Percentiles rank a stretch among this genome's conserved stretches.
Evolutionary conservation across 2,113 vertebrate species (phyloP).

Genomic region (Etheostoma cragini): DNA sequence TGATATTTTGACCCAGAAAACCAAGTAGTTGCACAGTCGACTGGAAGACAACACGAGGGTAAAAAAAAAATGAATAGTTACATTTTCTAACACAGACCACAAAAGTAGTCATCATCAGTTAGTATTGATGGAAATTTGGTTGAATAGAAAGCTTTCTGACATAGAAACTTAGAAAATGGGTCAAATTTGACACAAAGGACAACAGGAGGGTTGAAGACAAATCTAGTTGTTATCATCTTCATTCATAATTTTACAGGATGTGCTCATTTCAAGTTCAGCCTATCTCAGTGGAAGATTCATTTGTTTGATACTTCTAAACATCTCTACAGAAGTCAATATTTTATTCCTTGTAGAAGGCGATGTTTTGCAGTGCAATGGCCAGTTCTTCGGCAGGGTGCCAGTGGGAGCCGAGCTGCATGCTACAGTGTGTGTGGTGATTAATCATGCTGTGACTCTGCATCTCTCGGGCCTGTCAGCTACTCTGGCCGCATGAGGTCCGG

Average conservation of each 20-base stretch:
- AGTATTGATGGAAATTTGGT: no score
- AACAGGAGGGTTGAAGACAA: neutral
- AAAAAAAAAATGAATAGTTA: no score
- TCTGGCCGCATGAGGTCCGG: slow-evolving; percentile 71
- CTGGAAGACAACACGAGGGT: no score
- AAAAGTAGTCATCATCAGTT: no score
- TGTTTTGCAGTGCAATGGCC: slow-evolving; percentile 38
- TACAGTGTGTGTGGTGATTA: slow-evolving; percentile 77
- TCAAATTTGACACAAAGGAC: no score
- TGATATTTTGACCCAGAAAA: no score
- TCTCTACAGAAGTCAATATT: slow-evolving; percentile 14
- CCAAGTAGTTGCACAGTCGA: no score
- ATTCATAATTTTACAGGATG: neutral
- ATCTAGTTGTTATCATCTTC: neutral
- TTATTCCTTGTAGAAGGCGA: slow-evolving; percentile 12
- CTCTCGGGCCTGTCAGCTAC: slow-evolving; percentile 74
- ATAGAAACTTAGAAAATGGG: no score
- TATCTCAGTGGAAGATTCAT: neutral
- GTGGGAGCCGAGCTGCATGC: slow-evolving; percentile 38
- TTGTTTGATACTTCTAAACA: slow-evolving; percentile 8
- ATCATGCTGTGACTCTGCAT: slow-evolving; percentile 78
- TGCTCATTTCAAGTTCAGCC: no score
- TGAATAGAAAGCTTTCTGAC: no score
- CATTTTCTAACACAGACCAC: no score
- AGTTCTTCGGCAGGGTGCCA: slow-evolving; percentile 47